phyloP scores from a whole-genome alignment of 2,888 invertebrate species.

The Eupithecia insigniata region DNA sequence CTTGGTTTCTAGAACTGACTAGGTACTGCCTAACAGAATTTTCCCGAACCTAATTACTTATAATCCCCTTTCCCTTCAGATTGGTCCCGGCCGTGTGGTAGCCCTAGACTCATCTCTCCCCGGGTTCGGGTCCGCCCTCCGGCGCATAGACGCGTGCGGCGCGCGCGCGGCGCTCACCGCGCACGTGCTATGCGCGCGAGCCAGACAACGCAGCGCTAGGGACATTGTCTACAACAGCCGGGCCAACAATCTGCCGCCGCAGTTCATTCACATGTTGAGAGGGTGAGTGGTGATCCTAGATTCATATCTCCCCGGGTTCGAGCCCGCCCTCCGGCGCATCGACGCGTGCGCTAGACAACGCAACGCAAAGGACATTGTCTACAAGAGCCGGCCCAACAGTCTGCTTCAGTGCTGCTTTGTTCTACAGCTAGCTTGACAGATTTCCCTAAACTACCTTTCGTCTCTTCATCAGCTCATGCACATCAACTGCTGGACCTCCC shows the following conservation, averaged over 20 bases:
- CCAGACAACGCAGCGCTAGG: slow-evolving; percentile 90
- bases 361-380: slow-evolving; percentile 90
- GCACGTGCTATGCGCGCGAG: slow-evolving; percentile 96
- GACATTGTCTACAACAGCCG: slow-evolving; percentile 93
- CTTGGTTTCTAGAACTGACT: too few relatives aligned
- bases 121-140: slow-evolving; percentile 91
- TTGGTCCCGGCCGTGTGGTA: slow-evolving; percentile 83
- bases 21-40: too few relatives aligned
- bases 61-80: slow-evolving; percentile 46
- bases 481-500: too few relatives aligned
- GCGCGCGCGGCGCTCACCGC: slow-evolving; percentile 95
- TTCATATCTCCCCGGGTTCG: slow-evolving; percentile 88
- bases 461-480: too few relatives aligned
- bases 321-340: slow-evolving; percentile 90
- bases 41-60: background rate
- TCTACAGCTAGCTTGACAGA: background rate
- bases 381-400: slow-evolving; percentile 88
- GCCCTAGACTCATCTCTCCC: slow-evolving; percentile 88
- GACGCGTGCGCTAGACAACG: slow-evolving; percentile 95
- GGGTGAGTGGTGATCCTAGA: slow-evolving; percentile 73
- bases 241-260: slow-evolving; percentile 86
- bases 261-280: slow-evolving; percentile 77
- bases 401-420: too few relatives aligned
- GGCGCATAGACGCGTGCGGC: slow-evolving; percentile 93
- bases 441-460: too few relatives aligned